These are phyloP conservation scores for Sebastes oblongus DNA, from an alignment of 2,797 vertebrate species.

Conservation along the genomic window DNA sequence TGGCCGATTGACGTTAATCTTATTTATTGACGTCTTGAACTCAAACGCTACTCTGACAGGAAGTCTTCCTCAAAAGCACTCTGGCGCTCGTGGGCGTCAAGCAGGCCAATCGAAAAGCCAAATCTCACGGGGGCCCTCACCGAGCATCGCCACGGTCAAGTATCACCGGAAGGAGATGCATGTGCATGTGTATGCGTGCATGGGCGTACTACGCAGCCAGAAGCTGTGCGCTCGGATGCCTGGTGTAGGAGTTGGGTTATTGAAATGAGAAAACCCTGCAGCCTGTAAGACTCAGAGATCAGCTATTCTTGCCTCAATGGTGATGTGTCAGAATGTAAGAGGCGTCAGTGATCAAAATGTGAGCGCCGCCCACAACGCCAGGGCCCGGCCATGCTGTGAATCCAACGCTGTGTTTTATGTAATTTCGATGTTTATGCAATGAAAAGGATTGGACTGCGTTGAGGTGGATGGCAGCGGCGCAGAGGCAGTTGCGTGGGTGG, in stretches of 20 bases:
- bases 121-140: conserved; percentile 19
- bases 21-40: conserved; percentile 16
- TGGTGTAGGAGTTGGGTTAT: conserved; percentile 73
- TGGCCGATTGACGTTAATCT: not conserved
- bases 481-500: conserved; percentile 45
- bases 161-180: conserved; percentile 16
- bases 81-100: conserved; percentile 9
- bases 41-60: conserved; percentile 3
- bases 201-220: conserved; percentile 38
- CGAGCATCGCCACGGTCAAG: conserved; percentile 18
- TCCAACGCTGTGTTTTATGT: conserved; percentile 69
- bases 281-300: conserved; percentile 70
- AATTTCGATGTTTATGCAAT: conserved; percentile 76
- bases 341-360: conserved; percentile 72
- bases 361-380: conserved; percentile 75
- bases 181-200: not conserved
- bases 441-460: conserved; percentile 40
- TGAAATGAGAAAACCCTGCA: conserved; percentile 68
- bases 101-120: conserved; percentile 1
- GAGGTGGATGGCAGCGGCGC: conserved; percentile 41
- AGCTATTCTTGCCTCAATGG: conserved; percentile 73
- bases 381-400: conserved; percentile 47
- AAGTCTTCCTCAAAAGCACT: conserved; percentile 28
- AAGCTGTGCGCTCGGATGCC: conserved; percentile 41
- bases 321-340: conserved; percentile 80